Evolutionary conservation across 2,888 invertebrate species (phyloP), one percentile per base, ranked within the genome.

Genomic region (Synanthedon vespiformis): DNA sequence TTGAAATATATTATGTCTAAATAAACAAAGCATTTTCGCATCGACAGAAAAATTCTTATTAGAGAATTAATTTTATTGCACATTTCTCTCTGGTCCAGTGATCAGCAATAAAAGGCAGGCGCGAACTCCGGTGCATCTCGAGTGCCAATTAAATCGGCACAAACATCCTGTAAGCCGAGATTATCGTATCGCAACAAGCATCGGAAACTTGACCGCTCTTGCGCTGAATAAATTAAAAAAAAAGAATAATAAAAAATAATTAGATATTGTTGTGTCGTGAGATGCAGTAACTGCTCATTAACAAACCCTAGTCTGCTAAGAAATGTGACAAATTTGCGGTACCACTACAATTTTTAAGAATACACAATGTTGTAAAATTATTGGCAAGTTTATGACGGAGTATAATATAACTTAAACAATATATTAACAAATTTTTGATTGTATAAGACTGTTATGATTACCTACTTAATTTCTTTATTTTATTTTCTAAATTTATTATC

Each of bases 171-270:
- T 86, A 85, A 78, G 78, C 71, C 73, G 67, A 84, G 79, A 85
- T 86, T 82, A 85, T 84, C 80, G 80, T 82, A 85, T 85, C 84
- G 77, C 68, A 72, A 85, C 85, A 83, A 74, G 74, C 74, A 85
- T 85, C 85, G 70, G 74, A 70, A 72, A 76, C 80, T 73, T 77
- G 77, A 78, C 70, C 76, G 79, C 80, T 82, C 78, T 81, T 80
- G 73, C 80, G 71, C 75, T 71, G 84, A 81, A 84, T 85, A 82
- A 85, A 84, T 85, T 83, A 83, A 82, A 82, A 80, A 79, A 84
- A 82, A 81, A 67, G 67, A 73, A 74, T 75, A 76, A 78, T 80
- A 76, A 82, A 83, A 83, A 81, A 80, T 80, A 80, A 81, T 80
- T 79, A 78, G 76, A 74, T 72, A 62, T 63, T 64, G 62, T 63